Evolutionary conservation across 2,113 vertebrate species (phyloP), one percentile per base, ranked within the genome.

Genomic region (Epinephelus lanceolatus): DNA sequence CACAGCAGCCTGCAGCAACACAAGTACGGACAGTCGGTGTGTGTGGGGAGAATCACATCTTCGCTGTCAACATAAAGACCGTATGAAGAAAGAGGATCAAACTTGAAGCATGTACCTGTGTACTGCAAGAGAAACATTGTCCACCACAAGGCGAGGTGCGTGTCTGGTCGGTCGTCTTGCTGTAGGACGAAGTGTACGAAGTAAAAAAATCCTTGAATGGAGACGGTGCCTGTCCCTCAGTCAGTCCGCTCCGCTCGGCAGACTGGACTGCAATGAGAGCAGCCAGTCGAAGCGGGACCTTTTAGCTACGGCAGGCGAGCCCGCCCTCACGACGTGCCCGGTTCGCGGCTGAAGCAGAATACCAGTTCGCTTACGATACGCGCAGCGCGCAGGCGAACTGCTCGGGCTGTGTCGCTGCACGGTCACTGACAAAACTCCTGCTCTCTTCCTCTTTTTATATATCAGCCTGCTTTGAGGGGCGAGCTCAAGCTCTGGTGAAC

Each of bases 51-150:
- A 1, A 47, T 1, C 13, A 30, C 11, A 57, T 59, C 33, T 71
- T 25, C 17, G 57, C 53, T 77, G 30, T 51, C 57, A 66, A 23
- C 15, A 15, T 13, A 52, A 49, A 81, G 37, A 37, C 15, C 3
- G 67, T 5, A 21, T 2, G 5, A 33, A 63, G 27, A 6, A 40
- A 7, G 0, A 23, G n/a, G 37, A 63, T 47, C 0, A 75, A 93
- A 91, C 67, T 93, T 90, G 21, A 80, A 33, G 17, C 76, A 8
- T 21, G 49, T 95, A 96, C 96, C 96, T 95, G 95, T 95, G 93
- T 96, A 96, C 89, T 96, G 96, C 91, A 96, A 81, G 73, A 96
- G 95, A 93, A 96, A 96, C 96, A 96, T 96, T 84, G 94, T 96
- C 94, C 93, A 74, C 86, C 30, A 65, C 56, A 49, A 33, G 90